phyloP scores from a whole-genome alignment of 2,888 invertebrate species.

The Drosophila melanosoma region DNA sequence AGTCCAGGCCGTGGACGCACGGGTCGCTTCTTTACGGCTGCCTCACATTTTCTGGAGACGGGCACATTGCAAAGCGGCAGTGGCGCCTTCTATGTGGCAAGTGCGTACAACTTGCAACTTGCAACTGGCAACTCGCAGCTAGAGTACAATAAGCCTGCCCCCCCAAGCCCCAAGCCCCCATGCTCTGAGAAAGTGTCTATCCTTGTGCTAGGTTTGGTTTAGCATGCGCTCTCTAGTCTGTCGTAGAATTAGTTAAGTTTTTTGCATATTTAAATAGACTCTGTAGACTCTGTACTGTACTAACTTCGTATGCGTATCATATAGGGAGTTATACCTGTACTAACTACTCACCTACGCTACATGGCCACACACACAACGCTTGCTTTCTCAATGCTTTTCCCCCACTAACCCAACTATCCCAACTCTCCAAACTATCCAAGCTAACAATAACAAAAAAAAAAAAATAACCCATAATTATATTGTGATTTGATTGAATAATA shows the following conservation, averaged over 20 bases:
- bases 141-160: conserved; percentile 1
- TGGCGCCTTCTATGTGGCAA: conserved; percentile 58
- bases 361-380: conserved; percentile 67
- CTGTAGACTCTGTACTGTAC: conserved; percentile 6
- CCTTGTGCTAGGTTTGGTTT: conserved; percentile 39
- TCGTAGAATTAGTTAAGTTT: conserved; percentile 21
- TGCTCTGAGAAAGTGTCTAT: conserved; percentile 17
- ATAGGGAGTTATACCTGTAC: conserved; percentile 15
- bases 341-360: conserved; percentile 38
- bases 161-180: neutral
- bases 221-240: conserved; percentile 49
- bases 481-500: conserved; percentile 31
- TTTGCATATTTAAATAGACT: conserved; percentile 39
- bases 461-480: conserved; percentile 8
- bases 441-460: conserved; percentile 19
- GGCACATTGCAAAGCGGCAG: conserved; percentile 52
- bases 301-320: conserved; percentile 11
- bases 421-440: neutral
- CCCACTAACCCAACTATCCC: neutral
- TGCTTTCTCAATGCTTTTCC: conserved; percentile 38
- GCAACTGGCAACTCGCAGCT: conserved; percentile 22
- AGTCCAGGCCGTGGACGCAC: conserved; percentile 63
- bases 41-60: conserved; percentile 67
- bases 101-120: conserved; percentile 60
- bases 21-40: conserved; percentile 75